phyloP scores from a whole-genome alignment of 2,113 vertebrate genomes.

The Cathartes aura region DNA sequence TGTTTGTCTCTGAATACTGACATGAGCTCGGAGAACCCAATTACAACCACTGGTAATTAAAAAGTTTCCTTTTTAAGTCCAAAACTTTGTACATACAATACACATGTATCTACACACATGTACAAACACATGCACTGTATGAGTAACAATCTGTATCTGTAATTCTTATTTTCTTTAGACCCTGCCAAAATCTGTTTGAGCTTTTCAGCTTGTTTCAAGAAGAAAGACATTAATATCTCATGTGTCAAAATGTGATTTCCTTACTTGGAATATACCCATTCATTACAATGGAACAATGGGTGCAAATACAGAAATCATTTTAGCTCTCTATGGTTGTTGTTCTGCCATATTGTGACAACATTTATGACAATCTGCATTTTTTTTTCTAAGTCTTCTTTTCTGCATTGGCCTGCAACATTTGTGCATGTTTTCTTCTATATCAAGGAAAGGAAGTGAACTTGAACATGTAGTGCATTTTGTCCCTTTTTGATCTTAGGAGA shows the following conservation, averaged over 20 bases:
- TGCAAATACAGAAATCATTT: neutral
- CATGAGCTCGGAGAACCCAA: neutral
- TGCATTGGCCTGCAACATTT: neutral
- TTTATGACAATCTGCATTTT: neutral
- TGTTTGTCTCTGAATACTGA: conserved; percentile 19
- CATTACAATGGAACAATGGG: neutral
- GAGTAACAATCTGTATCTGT: neutral
- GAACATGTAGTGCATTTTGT: neutral
- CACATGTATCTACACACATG: neutral
- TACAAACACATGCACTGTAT: neutral
- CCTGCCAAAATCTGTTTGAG: neutral
- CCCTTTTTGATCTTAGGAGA: neutral
- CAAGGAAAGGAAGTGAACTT: neutral
- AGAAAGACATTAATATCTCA: neutral
- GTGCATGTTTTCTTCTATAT: neutral
- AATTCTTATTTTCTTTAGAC: neutral
- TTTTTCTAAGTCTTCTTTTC: neutral
- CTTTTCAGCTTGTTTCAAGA: neutral
- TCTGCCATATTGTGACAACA: neutral
- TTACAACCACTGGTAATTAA: neutral
- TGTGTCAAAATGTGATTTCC: neutral
- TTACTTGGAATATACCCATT: neutral
- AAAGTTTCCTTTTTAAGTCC: neutral
- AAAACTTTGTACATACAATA: neutral
- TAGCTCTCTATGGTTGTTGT: neutral